Evolutionary conservation across 2,113 vertebrate species (phyloP).

Genomic region (Datnioides undecimradiatus): DNA sequence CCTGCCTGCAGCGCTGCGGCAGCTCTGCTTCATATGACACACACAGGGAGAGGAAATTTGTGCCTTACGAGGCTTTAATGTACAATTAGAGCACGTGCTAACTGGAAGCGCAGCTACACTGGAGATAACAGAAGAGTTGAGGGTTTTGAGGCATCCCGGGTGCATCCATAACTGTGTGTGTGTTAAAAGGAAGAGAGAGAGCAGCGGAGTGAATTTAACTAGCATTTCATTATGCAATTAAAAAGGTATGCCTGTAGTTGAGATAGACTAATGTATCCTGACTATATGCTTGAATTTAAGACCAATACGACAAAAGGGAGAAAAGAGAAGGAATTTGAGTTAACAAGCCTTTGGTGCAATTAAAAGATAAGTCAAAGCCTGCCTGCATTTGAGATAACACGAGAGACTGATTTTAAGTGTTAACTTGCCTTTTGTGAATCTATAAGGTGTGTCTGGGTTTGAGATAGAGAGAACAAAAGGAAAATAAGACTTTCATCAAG

Average conservation of each 20-base stretch:
- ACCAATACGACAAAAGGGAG: constrained; percentile 31
- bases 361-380: constrained; percentile 67
- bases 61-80: constrained; percentile 50
- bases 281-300: constrained; percentile 40
- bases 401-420: constrained; percentile 47
- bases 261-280: constrained; percentile 48
- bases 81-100: constrained; percentile 60
- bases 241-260: constrained; percentile 57
- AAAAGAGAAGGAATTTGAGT: constrained; percentile 43
- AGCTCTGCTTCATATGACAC: constrained; percentile 43
- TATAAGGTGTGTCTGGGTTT: constrained; percentile 22
- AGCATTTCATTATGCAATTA: constrained; percentile 64
- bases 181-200: constrained; percentile 41
- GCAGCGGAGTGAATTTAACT: constrained; percentile 40
- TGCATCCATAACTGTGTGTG: constrained; percentile 12
- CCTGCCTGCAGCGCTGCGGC: constrained; percentile 54
- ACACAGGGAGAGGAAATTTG: constrained; percentile 17
- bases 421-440: constrained; percentile 39
- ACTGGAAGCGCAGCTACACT: constrained; percentile 33
- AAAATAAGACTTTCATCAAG: background rate
- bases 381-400: constrained; percentile 31
- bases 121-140: constrained; percentile 43
- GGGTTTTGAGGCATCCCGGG: constrained; percentile 27
- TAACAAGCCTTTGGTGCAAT: constrained; percentile 59
- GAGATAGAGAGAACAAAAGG: constrained; percentile 39